Base-by-base conservation (phyloP, 2,888 invertebrate species). In the Eulithis prunata region DNA sequence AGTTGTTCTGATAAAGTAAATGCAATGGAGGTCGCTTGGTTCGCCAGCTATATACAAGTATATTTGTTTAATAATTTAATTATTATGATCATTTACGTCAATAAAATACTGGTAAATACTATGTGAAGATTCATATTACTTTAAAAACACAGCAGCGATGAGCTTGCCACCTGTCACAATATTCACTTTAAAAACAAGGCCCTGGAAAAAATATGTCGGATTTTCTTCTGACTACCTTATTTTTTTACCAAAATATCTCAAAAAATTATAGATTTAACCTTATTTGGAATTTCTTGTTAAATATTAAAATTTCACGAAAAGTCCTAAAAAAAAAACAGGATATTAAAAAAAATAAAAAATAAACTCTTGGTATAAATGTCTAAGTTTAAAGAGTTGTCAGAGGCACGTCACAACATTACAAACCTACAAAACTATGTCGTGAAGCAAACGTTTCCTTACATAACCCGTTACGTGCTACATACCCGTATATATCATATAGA, bases 1-100 rank as follows among this genome's bases (percentile, higher is more conserved):
- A 80, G 79, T 82, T 80, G 76, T 78, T 78, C 75, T 81, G 87
- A 88, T 88, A 88, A 86, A 82, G 80, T 82, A 83, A 81, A 84
- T 82, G 82, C 81, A 81, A 78, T 82, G 85, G 87, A 89, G 90
- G 88, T 82, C 87, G 55, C 56, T 54, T 52, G 4, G 45, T 49
- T 55, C 41, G 49, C 11, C 21, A n/a, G 47, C 14, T 61, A 57
- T 58, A 55, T 57, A 28, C 36, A 6, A 14, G 5, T 32, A 45
- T 58, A 28, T 59, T 59, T 38, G 36, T 49, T 38, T 49, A 51
- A 49, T 49, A 49, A 11, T 49, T 14, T 49, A 49, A 11, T 49
- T 14, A 13, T 10, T 57, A 47, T 47, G 13, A 10, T 45, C 3
- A 21, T 49, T 21, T 21, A 49, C 21, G 21, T 49, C 10, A 13